Conservation (phyloP, 2,113 vertebrate genomes). For the Piaya cayana region DNA sequence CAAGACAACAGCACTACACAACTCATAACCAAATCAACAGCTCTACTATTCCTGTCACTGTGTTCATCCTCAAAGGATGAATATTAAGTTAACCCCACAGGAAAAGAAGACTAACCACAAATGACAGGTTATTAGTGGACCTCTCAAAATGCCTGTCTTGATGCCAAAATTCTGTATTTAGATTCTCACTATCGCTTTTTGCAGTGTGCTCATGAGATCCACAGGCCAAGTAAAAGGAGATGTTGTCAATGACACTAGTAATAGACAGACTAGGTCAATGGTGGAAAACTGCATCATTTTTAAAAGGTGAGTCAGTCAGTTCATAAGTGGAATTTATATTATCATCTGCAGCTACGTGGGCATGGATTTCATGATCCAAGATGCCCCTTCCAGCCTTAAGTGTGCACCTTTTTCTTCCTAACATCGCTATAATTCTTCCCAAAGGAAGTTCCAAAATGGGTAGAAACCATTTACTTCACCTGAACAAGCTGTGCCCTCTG, state of each 20-base stretch:
- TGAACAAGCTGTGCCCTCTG: not conserved
- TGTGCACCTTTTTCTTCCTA: not conserved
- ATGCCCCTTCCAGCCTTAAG: not conserved
- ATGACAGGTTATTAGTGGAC: not conserved
- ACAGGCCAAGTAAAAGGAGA: not conserved
- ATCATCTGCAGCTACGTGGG: not conserved
- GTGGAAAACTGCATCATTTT: not conserved
- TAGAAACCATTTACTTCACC: constrained; percentile 17
- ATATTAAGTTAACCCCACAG: not conserved
- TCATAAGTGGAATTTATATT: not conserved
- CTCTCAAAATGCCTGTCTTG: not conserved
- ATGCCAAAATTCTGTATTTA: not conserved
- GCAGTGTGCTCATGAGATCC: not conserved
- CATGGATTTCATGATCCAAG: not conserved
- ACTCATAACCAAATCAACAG: not conserved
- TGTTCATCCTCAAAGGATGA: not conserved
- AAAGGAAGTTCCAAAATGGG: constrained; percentile 7
- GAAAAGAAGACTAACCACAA: not conserved
- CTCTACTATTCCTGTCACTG: not conserved
- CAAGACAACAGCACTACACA: not conserved
- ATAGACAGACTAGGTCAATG: too few relatives aligned
- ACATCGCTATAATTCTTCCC: not conserved
- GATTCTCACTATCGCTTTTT: not conserved
- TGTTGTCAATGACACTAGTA: not conserved
- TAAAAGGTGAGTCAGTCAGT: not conserved